Conservation (phyloP, 2,113 vertebrate genomes). For the Acanthochromis polyacanthus region DNA sequence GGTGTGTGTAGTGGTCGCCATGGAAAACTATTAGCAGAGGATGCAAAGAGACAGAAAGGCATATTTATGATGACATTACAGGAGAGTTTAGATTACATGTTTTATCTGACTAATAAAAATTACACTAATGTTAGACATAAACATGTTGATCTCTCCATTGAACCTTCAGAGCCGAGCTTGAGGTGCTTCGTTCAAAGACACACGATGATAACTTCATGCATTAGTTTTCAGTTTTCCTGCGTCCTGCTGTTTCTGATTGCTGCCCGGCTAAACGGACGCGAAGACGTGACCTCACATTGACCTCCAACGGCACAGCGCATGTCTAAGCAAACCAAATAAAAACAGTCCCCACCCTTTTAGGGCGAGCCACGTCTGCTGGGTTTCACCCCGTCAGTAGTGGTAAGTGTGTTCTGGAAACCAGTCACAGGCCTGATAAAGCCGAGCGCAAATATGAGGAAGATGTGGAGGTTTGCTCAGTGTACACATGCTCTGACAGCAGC, state of each 20-base stretch:
- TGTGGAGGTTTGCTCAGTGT: conserved; percentile 93
- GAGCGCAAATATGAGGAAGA: conserved; percentile 94
- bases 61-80: too few relatives aligned
- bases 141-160: too few relatives aligned
- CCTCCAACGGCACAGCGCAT: background rate
- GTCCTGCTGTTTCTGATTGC: too few relatives aligned
- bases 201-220: too few relatives aligned
- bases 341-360: conserved; percentile 88
- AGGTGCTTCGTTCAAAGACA: too few relatives aligned
- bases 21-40: background rate
- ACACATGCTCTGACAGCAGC: conserved; percentile 80
- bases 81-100: too few relatives aligned
- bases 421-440: conserved; percentile 91
- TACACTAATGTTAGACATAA: too few relatives aligned
- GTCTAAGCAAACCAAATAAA: conserved; percentile 65
- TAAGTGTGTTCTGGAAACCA: conserved; percentile 93
- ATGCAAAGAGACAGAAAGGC: too few relatives aligned
- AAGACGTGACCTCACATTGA: conserved; percentile 31
- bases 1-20: background rate
- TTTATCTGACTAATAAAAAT: too few relatives aligned
- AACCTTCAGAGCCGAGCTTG: too few relatives aligned
- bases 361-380: conserved; percentile 87
- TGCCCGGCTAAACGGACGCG: too few relatives aligned
- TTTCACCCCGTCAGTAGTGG: conserved; percentile 89
- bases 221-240: too few relatives aligned